Conservation (phyloP, 2,113 vertebrate genomes). For the Cacatua alba region DNA sequence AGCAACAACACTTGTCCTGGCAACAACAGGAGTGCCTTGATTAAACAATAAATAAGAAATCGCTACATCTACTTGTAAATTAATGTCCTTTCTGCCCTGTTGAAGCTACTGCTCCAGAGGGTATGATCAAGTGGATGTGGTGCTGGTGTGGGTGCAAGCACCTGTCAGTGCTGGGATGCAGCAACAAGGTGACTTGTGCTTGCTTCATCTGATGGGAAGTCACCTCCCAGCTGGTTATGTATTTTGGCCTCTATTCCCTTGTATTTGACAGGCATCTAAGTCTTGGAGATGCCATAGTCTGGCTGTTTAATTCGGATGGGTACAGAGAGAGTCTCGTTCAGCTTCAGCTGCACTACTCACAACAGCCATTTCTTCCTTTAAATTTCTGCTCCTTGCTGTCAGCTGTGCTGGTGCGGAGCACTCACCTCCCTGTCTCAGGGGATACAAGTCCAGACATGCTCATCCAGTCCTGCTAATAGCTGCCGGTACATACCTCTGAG, state of each 20-base stretch:
- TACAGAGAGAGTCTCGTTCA: neutral
- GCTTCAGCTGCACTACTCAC: neutral
- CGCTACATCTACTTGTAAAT: neutral
- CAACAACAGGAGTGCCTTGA: neutral
- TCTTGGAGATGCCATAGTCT: neutral
- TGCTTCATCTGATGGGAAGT: neutral
- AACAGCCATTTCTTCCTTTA: neutral
- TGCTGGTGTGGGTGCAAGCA: neutral
- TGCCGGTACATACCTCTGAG: neutral
- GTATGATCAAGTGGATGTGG: neutral
- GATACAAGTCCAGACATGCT: neutral
- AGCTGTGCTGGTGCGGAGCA: neutral
- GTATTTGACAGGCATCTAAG: neutral
- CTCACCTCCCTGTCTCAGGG: neutral
- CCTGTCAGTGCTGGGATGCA: neutral
- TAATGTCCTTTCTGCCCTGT: neutral
- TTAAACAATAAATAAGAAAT: neutral
- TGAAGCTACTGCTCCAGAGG: neutral
- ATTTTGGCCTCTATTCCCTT: neutral
- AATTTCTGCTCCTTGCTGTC: neutral
- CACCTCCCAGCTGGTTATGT: neutral
- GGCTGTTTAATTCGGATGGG: neutral
- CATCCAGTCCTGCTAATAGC: rapidly evolving
- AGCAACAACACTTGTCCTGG: neutral
- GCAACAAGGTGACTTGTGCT: rapidly evolving